Evolutionary conservation across 2,113 vertebrate genomes (phyloP).

Genomic region (Struthio camelus): DNA sequence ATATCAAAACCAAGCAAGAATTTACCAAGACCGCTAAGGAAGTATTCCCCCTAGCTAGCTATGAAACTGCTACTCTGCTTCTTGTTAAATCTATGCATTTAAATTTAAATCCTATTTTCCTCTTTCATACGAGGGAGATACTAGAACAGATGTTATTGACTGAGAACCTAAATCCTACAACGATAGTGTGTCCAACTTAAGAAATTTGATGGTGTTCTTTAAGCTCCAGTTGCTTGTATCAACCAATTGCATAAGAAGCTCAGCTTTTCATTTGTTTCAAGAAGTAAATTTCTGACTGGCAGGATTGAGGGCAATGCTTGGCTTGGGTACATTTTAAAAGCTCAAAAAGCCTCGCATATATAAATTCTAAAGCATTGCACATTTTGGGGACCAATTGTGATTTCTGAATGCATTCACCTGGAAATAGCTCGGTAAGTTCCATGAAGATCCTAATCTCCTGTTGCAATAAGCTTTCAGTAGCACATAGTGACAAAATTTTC

Average conservation of each 20-base stretch:
- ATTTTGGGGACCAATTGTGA: background rate
- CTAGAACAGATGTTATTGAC: background rate
- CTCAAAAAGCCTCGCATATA: background rate
- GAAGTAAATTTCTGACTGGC: background rate
- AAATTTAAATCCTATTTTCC: background rate
- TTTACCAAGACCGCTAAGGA: background rate
- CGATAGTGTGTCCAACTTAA: background rate
- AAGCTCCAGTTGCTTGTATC: background rate
- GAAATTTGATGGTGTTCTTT: background rate
- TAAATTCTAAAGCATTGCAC: background rate
- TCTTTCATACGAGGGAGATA: background rate
- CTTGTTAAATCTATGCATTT: background rate
- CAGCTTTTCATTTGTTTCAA: background rate
- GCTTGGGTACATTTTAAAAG: background rate
- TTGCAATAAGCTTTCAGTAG: background rate
- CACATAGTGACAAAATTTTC: too few species aligned
- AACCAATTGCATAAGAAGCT: background rate
- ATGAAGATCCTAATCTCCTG: background rate
- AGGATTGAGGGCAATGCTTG: background rate
- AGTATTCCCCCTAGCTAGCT: background rate
- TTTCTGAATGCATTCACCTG: background rate
- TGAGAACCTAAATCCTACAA: background rate
- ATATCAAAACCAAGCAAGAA: background rate
- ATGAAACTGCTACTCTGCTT: background rate
- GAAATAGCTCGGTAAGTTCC: rapidly evolving